Evolutionary conservation across 2,888 invertebrate species (phyloP).

Genomic region (Acleris literana): DNA sequence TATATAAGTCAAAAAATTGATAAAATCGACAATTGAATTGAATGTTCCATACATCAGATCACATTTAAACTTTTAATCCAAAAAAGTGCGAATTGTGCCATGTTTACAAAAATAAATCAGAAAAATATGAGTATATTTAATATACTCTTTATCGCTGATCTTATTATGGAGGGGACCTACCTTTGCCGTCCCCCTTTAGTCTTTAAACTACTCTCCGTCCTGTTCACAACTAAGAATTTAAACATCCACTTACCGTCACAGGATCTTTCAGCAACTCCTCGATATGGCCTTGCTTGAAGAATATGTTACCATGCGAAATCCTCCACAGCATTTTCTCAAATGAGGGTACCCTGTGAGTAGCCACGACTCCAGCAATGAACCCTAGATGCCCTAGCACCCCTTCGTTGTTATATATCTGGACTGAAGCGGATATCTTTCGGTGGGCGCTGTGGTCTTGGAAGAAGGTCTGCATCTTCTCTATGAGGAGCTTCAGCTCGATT

Average conservation of each 20-base stretch:
- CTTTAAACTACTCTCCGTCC: too few species aligned
- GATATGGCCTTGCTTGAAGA: constrained; percentile 78
- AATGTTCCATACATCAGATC: too few species aligned
- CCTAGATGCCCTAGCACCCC: constrained; percentile 73
- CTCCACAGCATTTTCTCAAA: constrained; percentile 80
- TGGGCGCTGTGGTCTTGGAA: constrained; percentile 85
- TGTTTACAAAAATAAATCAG: too few species aligned
- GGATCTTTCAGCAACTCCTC: constrained; percentile 74
- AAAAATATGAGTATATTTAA: too few species aligned
- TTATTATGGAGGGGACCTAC: too few species aligned
- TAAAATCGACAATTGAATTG: too few species aligned
- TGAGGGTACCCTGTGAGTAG: constrained; percentile 69
- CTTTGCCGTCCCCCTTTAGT: too few species aligned
- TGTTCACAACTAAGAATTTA: too few species aligned
- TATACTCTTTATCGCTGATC: too few species aligned
- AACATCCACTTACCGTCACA: constrained; percentile 61
- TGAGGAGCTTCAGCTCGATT: constrained; percentile 70
- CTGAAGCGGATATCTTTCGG: constrained; percentile 75
- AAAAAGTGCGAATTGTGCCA: too few species aligned
- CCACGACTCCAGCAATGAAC: constrained; percentile 76
- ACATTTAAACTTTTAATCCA: too few species aligned
- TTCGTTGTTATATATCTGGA: constrained; percentile 73
- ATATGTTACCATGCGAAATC: constrained; percentile 79
- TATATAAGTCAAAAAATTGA: too few species aligned
- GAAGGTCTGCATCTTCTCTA: constrained; percentile 76